Conservation (phyloP, 2,113 vertebrate genomes). For the Crotalus helleri region DNA sequence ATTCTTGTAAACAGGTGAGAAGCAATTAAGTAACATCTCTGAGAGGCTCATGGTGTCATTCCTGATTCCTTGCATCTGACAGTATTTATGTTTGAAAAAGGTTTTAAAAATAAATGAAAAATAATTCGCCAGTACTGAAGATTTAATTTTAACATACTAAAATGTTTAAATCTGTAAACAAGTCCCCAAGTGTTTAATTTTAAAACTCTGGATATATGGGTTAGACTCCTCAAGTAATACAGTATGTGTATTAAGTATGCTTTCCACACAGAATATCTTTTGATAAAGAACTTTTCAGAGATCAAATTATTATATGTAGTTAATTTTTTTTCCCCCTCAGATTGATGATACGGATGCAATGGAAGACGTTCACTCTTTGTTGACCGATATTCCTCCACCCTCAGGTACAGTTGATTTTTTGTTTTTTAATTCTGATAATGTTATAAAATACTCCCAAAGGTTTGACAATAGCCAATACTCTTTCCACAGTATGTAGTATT, state of each 20-base stretch:
- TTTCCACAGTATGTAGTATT: neutral
- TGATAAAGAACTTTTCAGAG: neutral
- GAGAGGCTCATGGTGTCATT: too few relatives aligned
- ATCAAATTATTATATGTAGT: neutral
- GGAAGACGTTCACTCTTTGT: conserved; percentile 93
- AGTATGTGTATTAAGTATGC: neutral
- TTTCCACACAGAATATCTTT: neutral
- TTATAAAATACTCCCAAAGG: neutral
- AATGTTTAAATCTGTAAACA: neutral
- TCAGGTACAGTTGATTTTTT: conserved; percentile 71
- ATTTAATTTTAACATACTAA: neutral
- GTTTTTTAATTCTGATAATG: neutral
- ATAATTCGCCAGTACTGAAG: neutral
- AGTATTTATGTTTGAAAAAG: neutral
- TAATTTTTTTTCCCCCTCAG: conserved; percentile 58
- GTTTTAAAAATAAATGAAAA: neutral
- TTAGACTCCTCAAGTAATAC: neutral
- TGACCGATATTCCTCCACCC: conserved; percentile 87
- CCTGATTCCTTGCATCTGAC: too few relatives aligned
- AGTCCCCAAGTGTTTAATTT: neutral
- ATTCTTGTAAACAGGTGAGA: too few relatives aligned
- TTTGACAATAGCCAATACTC: neutral
- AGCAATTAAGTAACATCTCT: too few relatives aligned
- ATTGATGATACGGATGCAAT: conserved; percentile 97
- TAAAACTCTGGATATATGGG: neutral